Evolutionary conservation across 2,113 vertebrate species (phyloP), one percentile per base, ranked within the genome.

Genomic region (Butorides virescens): DNA sequence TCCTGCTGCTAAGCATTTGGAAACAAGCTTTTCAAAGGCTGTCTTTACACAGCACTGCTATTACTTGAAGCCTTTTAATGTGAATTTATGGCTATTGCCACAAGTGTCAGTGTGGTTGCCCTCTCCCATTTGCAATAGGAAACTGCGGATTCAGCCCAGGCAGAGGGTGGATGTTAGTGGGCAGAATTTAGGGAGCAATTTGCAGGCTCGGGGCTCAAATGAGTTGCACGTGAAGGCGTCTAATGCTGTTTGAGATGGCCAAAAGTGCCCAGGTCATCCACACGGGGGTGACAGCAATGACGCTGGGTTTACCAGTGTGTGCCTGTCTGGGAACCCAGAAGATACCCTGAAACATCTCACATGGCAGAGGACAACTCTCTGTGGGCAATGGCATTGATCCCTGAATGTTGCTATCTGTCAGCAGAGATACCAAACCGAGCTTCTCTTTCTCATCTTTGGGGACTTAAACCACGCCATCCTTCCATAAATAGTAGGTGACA

Each of bases 1-100:
- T 97, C 97, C 95, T 93, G 77, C 94, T 91, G 94, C 77, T 93
- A 87, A 97, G 94, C 93, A 37, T 92, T 94, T 84, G 91, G 92
- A 91, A 93, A 95, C 87, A 86, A 76, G 84, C 71, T 91, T 95
- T 95, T 90, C 84, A 95, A 82, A 92, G 84, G 67, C 81, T 90
- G 71, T 47, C 84, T 95, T 94, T 91, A 79, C 92, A 76, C 62
- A 55, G 87, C 55, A 68, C 37, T 66, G 58, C 66, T 92, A 73
- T 91, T 93, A 93, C 83, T 91, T 68, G 70, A 80, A 92, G 47
- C 32, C 39, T 76, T 96, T 97, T 86, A 88, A 89, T 42, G 52
- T 90, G 92, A 90, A 87, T 92, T 91, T 89, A 66, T 83, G 80
- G 58, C 77, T 79, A 18, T 50, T 73, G 55, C 92, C 87, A 63